Percentiles rank a stretch among this genome's conserved stretches.
phyloP scores from a whole-genome alignment of 2,797 vertebrate species.

The Onychomys leucogaster region DNA sequence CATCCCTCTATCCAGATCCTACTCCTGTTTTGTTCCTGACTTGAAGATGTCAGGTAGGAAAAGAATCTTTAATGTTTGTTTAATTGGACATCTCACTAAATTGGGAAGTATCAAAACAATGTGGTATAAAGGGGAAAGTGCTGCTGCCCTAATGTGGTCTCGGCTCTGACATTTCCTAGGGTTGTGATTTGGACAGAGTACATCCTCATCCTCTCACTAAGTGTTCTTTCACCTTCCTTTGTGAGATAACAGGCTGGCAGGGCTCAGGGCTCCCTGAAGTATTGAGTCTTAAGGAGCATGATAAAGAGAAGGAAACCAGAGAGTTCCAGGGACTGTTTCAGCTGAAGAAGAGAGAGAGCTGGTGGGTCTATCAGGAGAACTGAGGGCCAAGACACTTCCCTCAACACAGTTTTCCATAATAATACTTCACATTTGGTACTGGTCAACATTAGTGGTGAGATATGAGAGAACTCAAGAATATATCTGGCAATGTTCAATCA shows the following conservation, averaged over 20 bases:
- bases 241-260: neutral
- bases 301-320: neutral
- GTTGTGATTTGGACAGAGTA: neutral
- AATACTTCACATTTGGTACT: neutral
- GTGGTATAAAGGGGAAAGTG: neutral
- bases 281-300: neutral
- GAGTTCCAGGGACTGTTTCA: neutral
- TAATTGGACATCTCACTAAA: neutral
- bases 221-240: neutral
- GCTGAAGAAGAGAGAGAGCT: neutral
- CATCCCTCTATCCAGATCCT: too few relatives aligned
- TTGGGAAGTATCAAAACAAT: neutral
- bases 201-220: neutral
- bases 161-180: neutral
- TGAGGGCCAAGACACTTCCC: neutral
- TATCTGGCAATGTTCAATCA: neutral
- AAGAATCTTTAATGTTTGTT: neutral
- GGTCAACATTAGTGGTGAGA: neutral
- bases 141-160: neutral
- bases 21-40: neutral
- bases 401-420: neutral
- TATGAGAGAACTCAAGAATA: neutral
- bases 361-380: rapidly evolving
- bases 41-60: neutral
- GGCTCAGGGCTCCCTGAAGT: neutral